A percentile compares a stretch with the other conserved stretches of the same genome.
These are phyloP conservation scores for Acromyrmex heyeri DNA, from an alignment of 1,140 invertebrate species.

Conservation along the genomic window DNA sequence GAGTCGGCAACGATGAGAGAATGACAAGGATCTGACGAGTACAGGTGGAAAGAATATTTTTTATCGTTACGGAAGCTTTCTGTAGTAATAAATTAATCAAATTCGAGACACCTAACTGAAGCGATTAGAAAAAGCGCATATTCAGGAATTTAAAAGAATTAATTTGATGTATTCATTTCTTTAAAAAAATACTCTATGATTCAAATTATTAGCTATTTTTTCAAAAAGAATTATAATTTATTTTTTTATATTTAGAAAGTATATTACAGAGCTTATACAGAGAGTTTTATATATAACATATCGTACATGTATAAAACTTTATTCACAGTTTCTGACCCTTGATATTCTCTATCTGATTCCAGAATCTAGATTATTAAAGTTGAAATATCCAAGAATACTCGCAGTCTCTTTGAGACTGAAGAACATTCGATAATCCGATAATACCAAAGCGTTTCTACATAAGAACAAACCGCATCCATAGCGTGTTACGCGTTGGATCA, in stretches of 20 bases:
- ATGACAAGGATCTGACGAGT: slow-evolving; percentile 46
- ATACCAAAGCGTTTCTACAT: background rate
- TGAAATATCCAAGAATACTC: background rate
- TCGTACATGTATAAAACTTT: background rate
- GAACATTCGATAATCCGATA: slow-evolving; percentile 10
- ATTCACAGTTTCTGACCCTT: background rate
- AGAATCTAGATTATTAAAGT: background rate
- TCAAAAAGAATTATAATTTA: no score
- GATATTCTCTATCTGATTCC: slow-evolving; percentile 22
- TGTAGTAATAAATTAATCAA: background rate
- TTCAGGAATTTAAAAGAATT: background rate
- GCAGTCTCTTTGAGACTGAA: background rate
- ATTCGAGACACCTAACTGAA: background rate
- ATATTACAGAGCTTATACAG: no score
- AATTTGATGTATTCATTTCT: background rate
- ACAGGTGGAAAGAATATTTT: slow-evolving; percentile 13
- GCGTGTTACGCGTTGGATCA: slow-evolving; percentile 78
- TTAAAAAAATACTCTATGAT: no score
- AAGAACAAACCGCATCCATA: slow-evolving; percentile 50
- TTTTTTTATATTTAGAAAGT: no score
- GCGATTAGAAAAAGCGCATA: background rate
- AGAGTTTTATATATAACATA: background rate
- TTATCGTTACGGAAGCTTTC: background rate
- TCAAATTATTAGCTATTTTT: no score
- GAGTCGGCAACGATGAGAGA: slow-evolving; percentile 43